phyloP scores from a whole-genome alignment of 2,113 vertebrate species.

The Bufo bufo region DNA sequence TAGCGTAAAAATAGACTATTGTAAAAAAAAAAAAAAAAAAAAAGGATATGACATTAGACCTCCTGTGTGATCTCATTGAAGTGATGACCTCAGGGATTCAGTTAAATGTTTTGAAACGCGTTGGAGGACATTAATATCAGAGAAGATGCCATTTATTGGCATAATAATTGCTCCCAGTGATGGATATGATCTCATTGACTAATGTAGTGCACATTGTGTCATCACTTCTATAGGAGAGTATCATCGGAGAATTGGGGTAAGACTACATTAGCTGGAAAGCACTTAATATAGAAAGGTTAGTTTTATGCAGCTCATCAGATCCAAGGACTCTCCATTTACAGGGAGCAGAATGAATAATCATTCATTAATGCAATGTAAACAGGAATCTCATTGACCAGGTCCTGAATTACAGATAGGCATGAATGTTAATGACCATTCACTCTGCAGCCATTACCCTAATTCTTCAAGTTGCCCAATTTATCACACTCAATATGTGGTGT shows the following conservation, averaged over 20 bases:
- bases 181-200: slow-evolving; percentile 12
- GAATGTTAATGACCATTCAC: neutral
- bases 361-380: neutral
- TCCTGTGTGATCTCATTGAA: neutral
- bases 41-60: neutral
- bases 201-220: slow-evolving; percentile 6
- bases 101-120: slow-evolving; percentile 29
- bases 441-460: neutral
- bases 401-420: neutral
- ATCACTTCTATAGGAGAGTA: neutral
- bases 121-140: neutral
- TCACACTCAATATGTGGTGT: neutral
- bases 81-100: neutral
- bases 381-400: slow-evolving; percentile 6
- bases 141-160: slow-evolving; percentile 17
- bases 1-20: too few species aligned
- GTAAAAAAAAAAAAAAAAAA: neutral
- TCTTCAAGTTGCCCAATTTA: neutral
- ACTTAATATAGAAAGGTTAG: neutral
- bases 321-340: neutral
- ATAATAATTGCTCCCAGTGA: slow-evolving; percentile 23
- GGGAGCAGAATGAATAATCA: neutral
- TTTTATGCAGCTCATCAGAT: neutral
- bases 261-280: slow-evolving; percentile 10
- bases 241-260: neutral